Base-by-base conservation (phyloP, 2,797 vertebrate genomes). In the Acanthiza pusilla region DNA sequence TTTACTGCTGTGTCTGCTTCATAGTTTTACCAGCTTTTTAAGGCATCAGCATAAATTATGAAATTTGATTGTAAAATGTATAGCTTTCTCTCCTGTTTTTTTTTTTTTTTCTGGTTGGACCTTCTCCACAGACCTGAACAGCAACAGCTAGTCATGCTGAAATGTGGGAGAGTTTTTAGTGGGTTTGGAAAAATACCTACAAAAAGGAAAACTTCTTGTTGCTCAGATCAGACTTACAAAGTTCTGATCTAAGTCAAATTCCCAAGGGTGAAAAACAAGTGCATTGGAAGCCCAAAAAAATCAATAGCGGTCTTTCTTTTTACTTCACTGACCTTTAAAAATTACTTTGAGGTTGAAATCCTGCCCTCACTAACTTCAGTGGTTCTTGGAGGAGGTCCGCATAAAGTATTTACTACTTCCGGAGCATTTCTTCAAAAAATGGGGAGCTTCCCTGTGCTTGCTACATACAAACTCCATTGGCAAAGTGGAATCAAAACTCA, bases 61-160 rank as follows among this genome's bases (percentile, higher is more conserved):
- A 95, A 94, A 93, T 85, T 47, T 0, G 6, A 88, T 93, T 92
- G 77, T 84, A 96, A 96, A 94, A 94, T 66, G 12, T 89, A 94
- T 96, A 92, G 89, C 40, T 93, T 81, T 75, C 66, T 85, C 60
- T 89, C 58, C 30, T 80, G 75, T 34, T 45, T 89, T 92, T 65
- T 62, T 85, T 93, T 91, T 88, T 93, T 91, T 88, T 91, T 71
- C 25, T 86, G 13, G 9, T 89, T 95, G 88, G 63, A 85, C 50
- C n/a, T 87, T 92, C 51, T 94, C 83, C 93, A 89, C 29, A 71
- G 70, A 73, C 62, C 60, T 70, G 55, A 88, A 53, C 32, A 68
- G 45, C 45, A 78, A 63, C 1, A 11, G 66, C 76, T 85, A 93
- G 84, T 84, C 4, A 7, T 89, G 73, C 51, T 86, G 89, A 95